These are phyloP conservation scores for Latrodectus hesperus DNA, from an alignment of 2,888 invertebrate genomes.

Conservation along the genomic window DNA sequence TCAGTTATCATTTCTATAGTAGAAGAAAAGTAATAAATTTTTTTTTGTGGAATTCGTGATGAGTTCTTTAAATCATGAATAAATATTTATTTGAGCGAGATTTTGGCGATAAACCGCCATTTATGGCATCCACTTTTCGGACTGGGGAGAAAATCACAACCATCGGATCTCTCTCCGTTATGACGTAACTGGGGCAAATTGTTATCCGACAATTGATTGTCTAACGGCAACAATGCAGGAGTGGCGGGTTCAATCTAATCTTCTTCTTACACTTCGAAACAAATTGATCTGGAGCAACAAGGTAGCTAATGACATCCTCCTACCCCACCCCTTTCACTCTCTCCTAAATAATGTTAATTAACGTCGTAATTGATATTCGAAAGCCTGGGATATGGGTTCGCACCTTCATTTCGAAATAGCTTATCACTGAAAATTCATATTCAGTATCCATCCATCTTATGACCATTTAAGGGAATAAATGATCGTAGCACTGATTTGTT, in stretches of 20 bases:
- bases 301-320: conserved; percentile 51
- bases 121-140: too few relatives aligned
- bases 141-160: conserved; percentile 28
- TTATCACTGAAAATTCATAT: conserved; percentile 28
- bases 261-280: conserved; percentile 60
- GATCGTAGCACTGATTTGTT: background rate
- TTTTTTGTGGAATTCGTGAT: too few relatives aligned
- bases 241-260: conserved; percentile 47
- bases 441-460: conserved; percentile 35
- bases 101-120: too few relatives aligned
- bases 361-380: conserved; percentile 59
- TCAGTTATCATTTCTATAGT: too few relatives aligned
- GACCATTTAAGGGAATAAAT: conserved; percentile 10
- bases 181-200: conserved; percentile 62
- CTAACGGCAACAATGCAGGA: conserved; percentile 55
- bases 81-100: too few relatives aligned
- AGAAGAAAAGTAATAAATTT: too few relatives aligned
- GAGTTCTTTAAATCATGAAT: too few relatives aligned
- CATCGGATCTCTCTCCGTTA: conserved; percentile 38
- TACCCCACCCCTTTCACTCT: background rate
- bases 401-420: conserved; percentile 37
- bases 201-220: conserved; percentile 67
- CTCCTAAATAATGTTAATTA: conserved; percentile 53
- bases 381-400: conserved; percentile 33
- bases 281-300: conserved; percentile 66